Base-by-base conservation (phyloP, 2,797 vertebrate species). In the Pipistrellus pygmaeus region DNA sequence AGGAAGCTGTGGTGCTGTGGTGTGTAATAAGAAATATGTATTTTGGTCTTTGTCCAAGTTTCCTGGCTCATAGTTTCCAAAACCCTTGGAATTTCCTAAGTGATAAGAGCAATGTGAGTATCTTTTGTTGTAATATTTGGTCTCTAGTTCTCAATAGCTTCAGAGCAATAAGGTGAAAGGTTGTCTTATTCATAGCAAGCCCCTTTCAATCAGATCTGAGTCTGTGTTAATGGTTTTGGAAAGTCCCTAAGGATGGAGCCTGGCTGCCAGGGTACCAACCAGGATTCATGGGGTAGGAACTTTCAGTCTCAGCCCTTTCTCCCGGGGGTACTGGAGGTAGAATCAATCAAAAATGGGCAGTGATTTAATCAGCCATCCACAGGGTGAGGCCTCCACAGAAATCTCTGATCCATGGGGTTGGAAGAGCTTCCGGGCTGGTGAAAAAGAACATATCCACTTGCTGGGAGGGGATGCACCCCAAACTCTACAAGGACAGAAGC, bases 41-140 rank as follows among this genome's bases (percentile, higher is more conserved):
- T 41, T 83, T 64, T 76, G 69, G 53, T 73, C 32, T 83, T 64
- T 57, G 35, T 83, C 88, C 78, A 83, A 64, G 46, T 25, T 20
- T 83, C 25, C 68, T 90, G 89, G 57, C 46, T 91, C 32, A 84
- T 20, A 66, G 32, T 32, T 53, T 15, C 15, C 46, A 76, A 84
- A 55, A 55, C 10, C 69, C 57, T 66, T 91, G 57, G 27, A 76
- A 66, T 44, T 91, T 84, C 71, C 60, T 76, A 84, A 66, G 78
- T 90, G 55, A 83, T 73, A 41, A 83, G 71, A 83, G 13, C 69
- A 83, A 51, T 30, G 5, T 68, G 68, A 82, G 20, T 48, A 90
- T 90, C 78, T 90, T 84, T 72, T 66, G 32, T 83, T 83, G 15
- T 12, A 84, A 32, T 73, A 76, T 76, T 91, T 91, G 46, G 35